These are phyloP conservation scores for Epizoanthus fatuus DNA, from an alignment of 92 coral and sea anemone genomes.

Conservation along the genomic window DNA sequence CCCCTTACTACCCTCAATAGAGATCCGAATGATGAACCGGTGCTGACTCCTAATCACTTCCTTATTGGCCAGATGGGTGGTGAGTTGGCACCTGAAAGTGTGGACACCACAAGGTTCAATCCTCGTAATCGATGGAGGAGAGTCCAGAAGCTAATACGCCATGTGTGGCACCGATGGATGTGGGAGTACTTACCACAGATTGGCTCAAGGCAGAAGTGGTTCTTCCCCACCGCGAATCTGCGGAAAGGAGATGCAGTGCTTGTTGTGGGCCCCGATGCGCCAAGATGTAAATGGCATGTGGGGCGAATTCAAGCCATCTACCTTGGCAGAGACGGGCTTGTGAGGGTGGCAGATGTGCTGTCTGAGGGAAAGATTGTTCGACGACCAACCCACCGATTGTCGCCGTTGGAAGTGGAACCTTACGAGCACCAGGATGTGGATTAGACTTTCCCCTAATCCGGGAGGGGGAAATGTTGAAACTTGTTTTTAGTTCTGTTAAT, in stretches of 20 bases:
- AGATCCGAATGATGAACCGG: conserved; percentile 64
- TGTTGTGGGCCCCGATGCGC: conserved; percentile 44
- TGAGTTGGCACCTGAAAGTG: conserved; percentile 8
- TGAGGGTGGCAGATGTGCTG: conserved; percentile 37
- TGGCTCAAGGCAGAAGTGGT: conserved; percentile 61
- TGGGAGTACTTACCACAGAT: conserved; percentile 53
- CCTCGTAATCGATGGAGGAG: conserved; percentile 60
- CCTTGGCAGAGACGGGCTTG: conserved; percentile 31
- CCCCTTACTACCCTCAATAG: conserved; percentile 64
- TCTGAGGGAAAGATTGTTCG: conserved; percentile 48
- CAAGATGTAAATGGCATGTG: conserved; percentile 49
- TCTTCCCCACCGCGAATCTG: conserved; percentile 23
- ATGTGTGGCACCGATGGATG: conserved; percentile 72
- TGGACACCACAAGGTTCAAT: background rate
- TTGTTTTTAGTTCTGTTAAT: too few relatives aligned
- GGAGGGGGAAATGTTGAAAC: conserved; percentile 58
- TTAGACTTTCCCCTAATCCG: conserved; percentile 27
- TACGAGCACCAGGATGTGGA: background rate
- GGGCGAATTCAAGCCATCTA: conserved; percentile 12
- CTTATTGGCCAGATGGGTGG: conserved; percentile 23
- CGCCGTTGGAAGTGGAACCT: conserved; percentile 51
- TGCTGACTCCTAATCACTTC: conserved; percentile 70
- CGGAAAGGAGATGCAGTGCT: conserved; percentile 44
- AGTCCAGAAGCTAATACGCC: conserved; percentile 64
- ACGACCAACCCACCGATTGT: conserved; percentile 60